phyloP scores from a whole-genome alignment of 1,140 invertebrate species.

The Cardiocondyla obscurior region DNA sequence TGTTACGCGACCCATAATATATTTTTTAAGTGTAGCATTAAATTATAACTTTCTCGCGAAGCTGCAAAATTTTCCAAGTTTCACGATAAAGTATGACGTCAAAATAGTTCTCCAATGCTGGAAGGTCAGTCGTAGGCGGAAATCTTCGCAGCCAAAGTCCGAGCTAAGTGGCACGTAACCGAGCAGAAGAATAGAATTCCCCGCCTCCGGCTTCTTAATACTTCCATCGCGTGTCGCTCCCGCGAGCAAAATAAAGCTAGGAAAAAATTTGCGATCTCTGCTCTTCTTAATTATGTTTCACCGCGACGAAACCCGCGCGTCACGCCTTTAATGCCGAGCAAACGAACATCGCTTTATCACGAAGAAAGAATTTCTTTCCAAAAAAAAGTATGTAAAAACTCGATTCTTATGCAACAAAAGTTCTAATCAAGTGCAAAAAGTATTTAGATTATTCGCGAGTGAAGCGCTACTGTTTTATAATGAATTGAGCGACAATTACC shows the following conservation, averaged over 20 bases:
- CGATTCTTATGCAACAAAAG: not conserved
- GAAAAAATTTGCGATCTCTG: constrained; percentile 27
- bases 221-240: constrained; percentile 17
- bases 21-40: no score
- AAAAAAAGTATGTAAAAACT: not conserved
- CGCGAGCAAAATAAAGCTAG: constrained; percentile 6
- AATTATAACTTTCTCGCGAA: not conserved
- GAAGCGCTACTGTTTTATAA: not conserved
- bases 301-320: not conserved
- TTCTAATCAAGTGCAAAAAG: not conserved
- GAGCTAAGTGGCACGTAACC: constrained; percentile 35
- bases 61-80: not conserved
- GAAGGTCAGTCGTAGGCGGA: constrained; percentile 39
- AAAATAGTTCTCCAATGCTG: not conserved
- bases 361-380: not conserved
- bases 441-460: not conserved
- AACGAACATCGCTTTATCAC: not conserved
- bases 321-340: not conserved
- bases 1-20: not conserved
- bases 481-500: not conserved
- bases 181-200: constrained; percentile 13
- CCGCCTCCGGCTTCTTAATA: not conserved
- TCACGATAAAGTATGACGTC: not conserved
- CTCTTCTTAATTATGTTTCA: constrained; percentile 37
- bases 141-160: constrained; percentile 12